Evolutionary conservation across 2,113 vertebrate genomes (phyloP), one percentile per base, ranked within the genome.

Genomic region (Gymnocephalus cernua): DNA sequence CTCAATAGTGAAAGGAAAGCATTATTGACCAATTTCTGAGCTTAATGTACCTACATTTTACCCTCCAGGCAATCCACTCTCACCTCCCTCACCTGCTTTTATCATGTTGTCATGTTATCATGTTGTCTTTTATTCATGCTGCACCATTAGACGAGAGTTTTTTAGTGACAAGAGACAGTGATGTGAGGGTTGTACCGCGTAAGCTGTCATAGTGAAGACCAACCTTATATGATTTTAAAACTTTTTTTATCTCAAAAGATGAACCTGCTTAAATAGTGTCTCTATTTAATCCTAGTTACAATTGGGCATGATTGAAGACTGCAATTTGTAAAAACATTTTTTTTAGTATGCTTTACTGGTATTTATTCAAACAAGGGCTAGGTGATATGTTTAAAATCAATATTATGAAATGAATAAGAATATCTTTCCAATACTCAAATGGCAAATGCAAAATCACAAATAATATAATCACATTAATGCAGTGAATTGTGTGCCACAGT

Each of bases 11-110:
- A 79, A 59, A 79, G 86, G 82, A 69, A 83, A 90, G 70, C 74
- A 85, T 91, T 91, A 93, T 90, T 93, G 91, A 93, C 86, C 87
- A 82, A 83, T 89, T 89, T 84, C 84, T 79, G 77, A 90, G 85
- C 74, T 88, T 83, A 91, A 85, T 86, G 88, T 88, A 75, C 76
- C 87, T 83, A 82, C 64, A 63, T 84, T 69, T 86, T 53, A 69
- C 84, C 91, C 87, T 83, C 45, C 62, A 45, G 86, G 85, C 86
- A 41, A 85, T 67, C 57, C 59, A 48, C 64, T 57, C 68, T 23
- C 77, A 68, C 88, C 78, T 78, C 65, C 78, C 76, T 69, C 56
- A 48, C 50, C 32, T 1, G 58, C 82, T 80, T 80, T 82, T 19
- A 80, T 86, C 62, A 0, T 18, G 48, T 68, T 78, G 59, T 83